Evolutionary conservation across 2,113 vertebrate species (phyloP).

Genomic region (Mobula hypostoma): DNA sequence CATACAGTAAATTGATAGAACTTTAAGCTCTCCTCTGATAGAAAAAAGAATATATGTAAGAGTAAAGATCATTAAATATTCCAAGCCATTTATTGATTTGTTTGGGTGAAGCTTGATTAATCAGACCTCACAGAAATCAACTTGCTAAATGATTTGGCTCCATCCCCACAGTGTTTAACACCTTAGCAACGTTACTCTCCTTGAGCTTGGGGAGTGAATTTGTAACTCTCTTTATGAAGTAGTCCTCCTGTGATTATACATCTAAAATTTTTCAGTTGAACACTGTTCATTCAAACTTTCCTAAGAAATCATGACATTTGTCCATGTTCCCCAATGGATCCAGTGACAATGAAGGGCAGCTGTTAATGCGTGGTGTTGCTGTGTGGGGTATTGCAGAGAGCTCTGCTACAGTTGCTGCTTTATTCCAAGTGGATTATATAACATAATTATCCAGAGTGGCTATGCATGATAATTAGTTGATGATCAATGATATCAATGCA

Average conservation of each 20-base stretch:
- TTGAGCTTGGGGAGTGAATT: not conserved
- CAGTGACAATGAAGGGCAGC: too few species aligned
- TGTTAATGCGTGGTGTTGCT: too few species aligned
- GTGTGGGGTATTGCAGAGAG: too few species aligned
- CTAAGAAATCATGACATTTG: not conserved
- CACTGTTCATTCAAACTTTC: not conserved
- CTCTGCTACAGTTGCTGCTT: too few species aligned
- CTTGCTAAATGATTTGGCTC: not conserved
- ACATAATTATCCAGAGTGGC: too few species aligned
- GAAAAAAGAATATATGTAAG: not conserved
- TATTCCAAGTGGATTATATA: too few species aligned
- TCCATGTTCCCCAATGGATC: too few species aligned
- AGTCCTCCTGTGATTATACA: not conserved
- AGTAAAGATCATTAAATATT: conserved; percentile 1
- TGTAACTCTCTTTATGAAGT: not conserved
- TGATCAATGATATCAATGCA: not conserved
- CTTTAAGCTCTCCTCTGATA: not conserved
- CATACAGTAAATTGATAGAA: not conserved
- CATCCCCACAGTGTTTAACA: not conserved
- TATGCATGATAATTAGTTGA: not conserved
- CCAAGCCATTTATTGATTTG: not conserved
- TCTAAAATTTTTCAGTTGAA: not conserved
- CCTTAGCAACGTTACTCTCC: not conserved
- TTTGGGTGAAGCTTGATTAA: not conserved
- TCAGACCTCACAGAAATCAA: not conserved